Evolutionary conservation across 30 jellyfish, hydroid and myxozoan species (phyloP).

Genomic region (Hydractinia echinata): DNA sequence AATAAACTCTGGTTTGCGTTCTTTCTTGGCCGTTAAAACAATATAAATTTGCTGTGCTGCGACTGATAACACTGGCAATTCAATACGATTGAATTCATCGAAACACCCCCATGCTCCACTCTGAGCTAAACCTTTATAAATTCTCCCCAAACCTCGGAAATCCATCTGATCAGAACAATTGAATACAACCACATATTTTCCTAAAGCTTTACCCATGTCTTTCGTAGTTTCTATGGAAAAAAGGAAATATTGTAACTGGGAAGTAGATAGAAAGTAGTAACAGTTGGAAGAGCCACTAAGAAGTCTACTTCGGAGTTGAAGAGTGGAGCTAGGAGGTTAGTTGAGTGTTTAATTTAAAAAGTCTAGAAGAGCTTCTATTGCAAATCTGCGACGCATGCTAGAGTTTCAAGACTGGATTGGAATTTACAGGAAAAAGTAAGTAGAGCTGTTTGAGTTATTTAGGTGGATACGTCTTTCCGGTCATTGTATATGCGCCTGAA

Average conservation of each 20-base stretch:
- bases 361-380: no score
- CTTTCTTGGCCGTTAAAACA: conserved; percentile 90
- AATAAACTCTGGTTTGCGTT: conserved; percentile 77
- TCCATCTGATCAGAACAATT: conserved; percentile 99
- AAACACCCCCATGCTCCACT: conserved; percentile 99
- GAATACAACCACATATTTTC: conserved; percentile 93
- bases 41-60: conserved; percentile 99
- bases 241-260: background rate
- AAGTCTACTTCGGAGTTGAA: no score
- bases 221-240: conserved; percentile 74
- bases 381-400: no score
- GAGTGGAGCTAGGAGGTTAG: no score
- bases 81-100: conserved; percentile 95
- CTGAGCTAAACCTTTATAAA: conserved; percentile 95
- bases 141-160: conserved; percentile 96
- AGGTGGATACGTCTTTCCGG: no score
- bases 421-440: no score
- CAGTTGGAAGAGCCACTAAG: no score
- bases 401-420: no score
- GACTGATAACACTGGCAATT: conserved; percentile 87
- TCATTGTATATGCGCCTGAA: no score
- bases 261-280: no score
- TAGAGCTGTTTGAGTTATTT: no score
- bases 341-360: no score
- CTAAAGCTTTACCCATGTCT: conserved; percentile 97